phyloP scores from a whole-genome alignment of 2,113 vertebrate species.

The Pseudolaguvia tuberculata region DNA sequence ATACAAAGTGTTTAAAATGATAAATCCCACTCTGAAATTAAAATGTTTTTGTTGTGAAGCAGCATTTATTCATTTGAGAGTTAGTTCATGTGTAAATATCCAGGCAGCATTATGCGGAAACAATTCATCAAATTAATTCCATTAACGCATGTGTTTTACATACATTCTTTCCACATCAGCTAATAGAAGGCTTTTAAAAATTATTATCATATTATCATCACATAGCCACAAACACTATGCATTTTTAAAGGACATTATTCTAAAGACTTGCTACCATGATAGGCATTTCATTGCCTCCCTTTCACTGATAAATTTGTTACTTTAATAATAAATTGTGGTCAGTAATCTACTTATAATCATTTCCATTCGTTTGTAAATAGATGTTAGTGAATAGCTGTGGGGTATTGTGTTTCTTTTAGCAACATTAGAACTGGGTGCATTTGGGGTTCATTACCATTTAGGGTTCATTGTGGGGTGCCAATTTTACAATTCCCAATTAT shows the following conservation, averaged over 20 bases:
- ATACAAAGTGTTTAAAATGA: conserved; percentile 51
- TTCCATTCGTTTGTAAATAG: no score
- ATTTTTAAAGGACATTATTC: conserved; percentile 63
- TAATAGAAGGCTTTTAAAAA: conserved; percentile 69
- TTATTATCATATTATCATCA: conserved; percentile 70
- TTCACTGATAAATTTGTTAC: neutral
- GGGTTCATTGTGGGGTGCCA: no score
- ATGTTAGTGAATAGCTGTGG: no score
- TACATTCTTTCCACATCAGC: conserved; percentile 71
- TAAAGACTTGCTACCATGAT: conserved; percentile 47
- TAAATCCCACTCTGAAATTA: conserved; percentile 62
- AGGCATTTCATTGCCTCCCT: conserved; percentile 5
- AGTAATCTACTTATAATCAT: no score
- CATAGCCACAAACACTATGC: conserved; percentile 63
- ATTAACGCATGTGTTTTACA: conserved; percentile 72
- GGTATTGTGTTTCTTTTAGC: no score
- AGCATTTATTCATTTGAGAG: conserved; percentile 56
- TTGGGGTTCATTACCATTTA: no score
- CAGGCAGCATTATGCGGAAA: conserved; percentile 59
- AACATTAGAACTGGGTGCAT: no score
- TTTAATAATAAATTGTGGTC: neutral
- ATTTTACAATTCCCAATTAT: no score
- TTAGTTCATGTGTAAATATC: conserved; percentile 56
- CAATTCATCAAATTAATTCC: conserved; percentile 70
- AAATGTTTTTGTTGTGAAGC: conserved; percentile 63